Evolutionary conservation across 1,140 invertebrate genomes (phyloP), one percentile per base, ranked within the genome.

Genomic region (Vollenhovia emeryi): DNA sequence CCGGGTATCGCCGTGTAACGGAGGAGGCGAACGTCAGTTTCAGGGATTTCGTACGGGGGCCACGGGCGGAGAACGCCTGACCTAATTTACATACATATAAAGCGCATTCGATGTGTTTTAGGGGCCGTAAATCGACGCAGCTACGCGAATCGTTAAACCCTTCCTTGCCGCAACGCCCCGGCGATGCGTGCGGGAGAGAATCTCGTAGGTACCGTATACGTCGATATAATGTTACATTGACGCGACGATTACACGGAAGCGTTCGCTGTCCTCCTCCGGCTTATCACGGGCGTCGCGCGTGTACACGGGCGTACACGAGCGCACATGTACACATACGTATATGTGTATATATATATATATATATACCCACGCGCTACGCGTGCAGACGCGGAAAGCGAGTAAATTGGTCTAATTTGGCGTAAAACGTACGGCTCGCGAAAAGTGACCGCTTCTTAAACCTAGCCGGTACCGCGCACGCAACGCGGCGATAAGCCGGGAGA

Each of bases 21-120:
- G 36, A 79, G 69, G 43, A 62, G 40, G 55, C 33, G 62, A 79
- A 40, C 45, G 66, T 62, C 57, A 62, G 64, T 66, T 36, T 55
- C 69, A 78, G 84, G 57, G 80, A 83, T 66, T 45, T 45, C 21
- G 86, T 76, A 68, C 64, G 60, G 80, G 64, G 83, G 57, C 59
- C 83, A 83, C 66, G 76, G 68, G 64, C 62, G 75, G 40, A 71
- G 55, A 91, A 92, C 87, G 92, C 91, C 94, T 95, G 94, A 95
- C 94, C 94, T 95, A 95, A 95, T 95, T 94, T 94, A 94, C 94
- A 94, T 94, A 94, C 94, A 94, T 95, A 95, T 95, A 95, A 95
- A 95, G 94, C 93, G 93, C 93, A 95, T 95, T 95, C 93, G 94
- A 95, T 95, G 94, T 95, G 94, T 95, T 95, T 95, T 95, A 95